Evolutionary conservation across 2,113 vertebrate genomes (phyloP).

Genomic region (Cochlearius cochlearius): DNA sequence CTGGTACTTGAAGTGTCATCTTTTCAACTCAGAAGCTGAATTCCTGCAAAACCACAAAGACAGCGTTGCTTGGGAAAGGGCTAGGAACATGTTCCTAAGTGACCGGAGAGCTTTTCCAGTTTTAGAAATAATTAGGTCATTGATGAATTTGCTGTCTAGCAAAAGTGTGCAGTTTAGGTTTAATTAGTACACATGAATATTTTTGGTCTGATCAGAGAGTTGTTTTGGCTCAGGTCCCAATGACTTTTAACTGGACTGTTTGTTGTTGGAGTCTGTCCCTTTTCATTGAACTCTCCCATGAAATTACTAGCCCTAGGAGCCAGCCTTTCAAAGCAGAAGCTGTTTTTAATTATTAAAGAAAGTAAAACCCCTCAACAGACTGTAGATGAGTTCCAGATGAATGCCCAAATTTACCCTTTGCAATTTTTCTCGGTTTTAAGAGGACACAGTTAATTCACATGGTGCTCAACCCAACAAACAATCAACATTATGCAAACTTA

Average conservation of each 20-base stretch:
- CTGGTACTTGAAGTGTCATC: neutral
- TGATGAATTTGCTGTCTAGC: neutral
- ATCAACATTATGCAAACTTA: neutral
- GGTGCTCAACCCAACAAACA: neutral
- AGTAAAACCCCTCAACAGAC: neutral
- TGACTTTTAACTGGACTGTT: neutral
- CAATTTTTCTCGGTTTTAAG: neutral
- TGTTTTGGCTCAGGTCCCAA: neutral
- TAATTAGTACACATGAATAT: neutral
- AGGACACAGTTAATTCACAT: neutral
- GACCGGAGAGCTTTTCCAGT: neutral
- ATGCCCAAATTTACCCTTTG: neutral
- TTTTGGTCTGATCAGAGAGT: neutral
- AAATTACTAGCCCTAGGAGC: neutral
- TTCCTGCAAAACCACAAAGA: neutral
- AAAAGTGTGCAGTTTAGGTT: neutral
- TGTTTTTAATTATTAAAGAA: neutral
- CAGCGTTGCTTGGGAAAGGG: neutral
- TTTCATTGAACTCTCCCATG: neutral
- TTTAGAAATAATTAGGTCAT: neutral
- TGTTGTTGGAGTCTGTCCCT: neutral
- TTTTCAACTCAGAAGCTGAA: neutral
- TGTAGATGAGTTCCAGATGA: neutral
- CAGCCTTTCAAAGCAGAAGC: neutral
- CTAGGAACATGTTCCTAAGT: neutral